Conservation (phyloP, 1,140 invertebrate genomes). For the Bombus confusus region DNA sequence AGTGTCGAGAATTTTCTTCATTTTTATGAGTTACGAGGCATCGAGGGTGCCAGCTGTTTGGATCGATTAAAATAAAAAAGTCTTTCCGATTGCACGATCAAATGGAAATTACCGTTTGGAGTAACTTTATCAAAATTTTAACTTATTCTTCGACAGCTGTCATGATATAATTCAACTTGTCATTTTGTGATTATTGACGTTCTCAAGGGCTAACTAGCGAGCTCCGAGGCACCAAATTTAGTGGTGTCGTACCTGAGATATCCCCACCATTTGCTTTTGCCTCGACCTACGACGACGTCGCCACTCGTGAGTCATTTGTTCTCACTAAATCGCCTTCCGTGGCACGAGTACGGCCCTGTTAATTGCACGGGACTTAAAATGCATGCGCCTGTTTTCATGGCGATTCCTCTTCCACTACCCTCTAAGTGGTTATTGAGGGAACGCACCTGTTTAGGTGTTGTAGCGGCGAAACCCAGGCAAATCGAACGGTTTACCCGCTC, state of each 20-base stretch:
- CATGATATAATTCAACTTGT: background rate
- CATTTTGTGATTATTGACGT: background rate
- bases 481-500: background rate
- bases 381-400: constrained; percentile 10
- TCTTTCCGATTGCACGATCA: background rate
- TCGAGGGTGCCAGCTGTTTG: background rate
- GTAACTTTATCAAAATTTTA: background rate
- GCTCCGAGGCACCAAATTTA: background rate
- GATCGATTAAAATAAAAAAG: background rate
- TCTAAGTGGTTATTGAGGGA: background rate
- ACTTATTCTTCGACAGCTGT: background rate
- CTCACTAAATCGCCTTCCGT: constrained; percentile 17
- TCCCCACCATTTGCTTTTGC: constrained; percentile 47
- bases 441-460: background rate
- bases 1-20: background rate
- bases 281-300: constrained; percentile 54
- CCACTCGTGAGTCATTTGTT: constrained; percentile 62
- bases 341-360: constrained; percentile 31
- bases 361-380: constrained; percentile 41
- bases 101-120: background rate
- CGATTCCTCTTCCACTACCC: constrained; percentile 3
- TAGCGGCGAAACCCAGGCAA: background rate
- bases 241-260: constrained; percentile 32
- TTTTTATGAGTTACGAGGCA: background rate
- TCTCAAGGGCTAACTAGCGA: no score